Percentiles rank a stretch among this genome's conserved stretches.
These are phyloP conservation scores for Spheniscus humboldti DNA, from an alignment of 2,797 vertebrate species.

Conservation along the genomic window DNA sequence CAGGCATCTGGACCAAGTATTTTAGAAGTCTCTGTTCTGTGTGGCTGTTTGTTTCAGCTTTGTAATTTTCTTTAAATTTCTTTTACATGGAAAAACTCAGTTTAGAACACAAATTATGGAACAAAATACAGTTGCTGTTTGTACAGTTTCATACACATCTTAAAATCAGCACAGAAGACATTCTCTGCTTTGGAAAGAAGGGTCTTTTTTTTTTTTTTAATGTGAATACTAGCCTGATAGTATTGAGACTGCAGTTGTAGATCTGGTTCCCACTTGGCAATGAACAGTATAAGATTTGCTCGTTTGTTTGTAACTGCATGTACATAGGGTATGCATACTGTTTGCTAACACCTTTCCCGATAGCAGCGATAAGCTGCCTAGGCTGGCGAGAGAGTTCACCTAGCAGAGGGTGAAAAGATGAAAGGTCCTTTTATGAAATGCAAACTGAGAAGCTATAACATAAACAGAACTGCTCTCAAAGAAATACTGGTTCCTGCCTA, in stretches of 20 bases:
- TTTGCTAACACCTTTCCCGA: conserved; percentile 41
- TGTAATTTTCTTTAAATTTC: not conserved
- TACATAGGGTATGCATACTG: not conserved
- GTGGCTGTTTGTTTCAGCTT: not conserved
- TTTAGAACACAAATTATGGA: not conserved
- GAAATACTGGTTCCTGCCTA: not conserved
- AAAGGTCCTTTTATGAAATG: conserved; percentile 12
- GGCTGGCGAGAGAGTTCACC: not conserved
- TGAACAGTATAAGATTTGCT: not conserved
- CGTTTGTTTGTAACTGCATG: not conserved
- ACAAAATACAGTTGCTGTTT: not conserved
- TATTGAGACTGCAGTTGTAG: not conserved
- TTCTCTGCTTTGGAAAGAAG: not conserved
- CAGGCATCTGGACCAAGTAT: not conserved
- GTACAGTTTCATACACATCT: not conserved
- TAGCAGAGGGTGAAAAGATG: not conserved
- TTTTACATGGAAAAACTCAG: not conserved
- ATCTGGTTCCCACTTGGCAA: not conserved
- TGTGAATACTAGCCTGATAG: not conserved
- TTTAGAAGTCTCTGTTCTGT: not conserved
- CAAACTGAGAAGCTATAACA: conserved; percentile 5
- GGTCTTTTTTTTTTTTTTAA: accelerated
- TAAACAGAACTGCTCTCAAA: conserved; percentile 30
- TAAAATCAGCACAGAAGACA: not conserved
- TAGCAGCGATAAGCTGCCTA: not conserved